A percentile compares a stretch with the other conserved stretches of the same genome.
Evolutionary conservation across 1,140 invertebrate genomes (phyloP).

Genomic region (Drosophila neocordata): DNA sequence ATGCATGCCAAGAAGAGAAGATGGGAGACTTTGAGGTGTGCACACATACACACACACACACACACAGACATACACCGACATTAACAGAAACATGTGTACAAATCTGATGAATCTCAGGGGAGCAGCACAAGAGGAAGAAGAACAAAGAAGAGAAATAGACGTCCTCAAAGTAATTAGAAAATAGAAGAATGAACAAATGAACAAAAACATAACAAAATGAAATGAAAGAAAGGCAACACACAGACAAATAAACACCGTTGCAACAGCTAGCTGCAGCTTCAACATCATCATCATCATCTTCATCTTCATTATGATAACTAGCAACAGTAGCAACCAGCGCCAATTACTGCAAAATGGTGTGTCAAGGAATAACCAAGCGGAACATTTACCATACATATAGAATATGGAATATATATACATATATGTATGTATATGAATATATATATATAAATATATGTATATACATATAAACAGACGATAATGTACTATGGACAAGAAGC

Average conservation of each 20-base stretch:
- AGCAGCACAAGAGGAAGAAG: no score
- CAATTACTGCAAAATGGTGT: slow-evolving; percentile 79
- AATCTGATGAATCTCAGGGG: slow-evolving; percentile 4
- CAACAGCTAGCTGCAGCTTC: slow-evolving; percentile 26
- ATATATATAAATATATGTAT: no score
- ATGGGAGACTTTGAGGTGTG: background rate
- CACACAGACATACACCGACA: no score
- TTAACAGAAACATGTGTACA: background rate
- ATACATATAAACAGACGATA: no score
- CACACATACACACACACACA: no score
- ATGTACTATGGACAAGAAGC: no score
- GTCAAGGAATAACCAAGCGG: slow-evolving; percentile 68
- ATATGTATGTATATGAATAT: background rate
- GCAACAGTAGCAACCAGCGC: slow-evolving; percentile 44
- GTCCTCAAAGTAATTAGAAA: slow-evolving; percentile 50
- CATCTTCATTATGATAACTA: slow-evolving; percentile 29
- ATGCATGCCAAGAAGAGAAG: slow-evolving; percentile 45
- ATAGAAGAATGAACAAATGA: slow-evolving; percentile 21
- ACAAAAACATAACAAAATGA: slow-evolving; percentile 45
- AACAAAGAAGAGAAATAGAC: background rate
- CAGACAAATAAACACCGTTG: slow-evolving; percentile 70
- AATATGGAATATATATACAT: slow-evolving; percentile 1
- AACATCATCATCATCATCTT: slow-evolving; percentile 34
- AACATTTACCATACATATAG: slow-evolving; percentile 43
- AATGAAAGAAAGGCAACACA: slow-evolving; percentile 46